Evolutionary conservation across 1,140 invertebrate species (phyloP).

Genomic region (Aphis craccivora): DNA sequence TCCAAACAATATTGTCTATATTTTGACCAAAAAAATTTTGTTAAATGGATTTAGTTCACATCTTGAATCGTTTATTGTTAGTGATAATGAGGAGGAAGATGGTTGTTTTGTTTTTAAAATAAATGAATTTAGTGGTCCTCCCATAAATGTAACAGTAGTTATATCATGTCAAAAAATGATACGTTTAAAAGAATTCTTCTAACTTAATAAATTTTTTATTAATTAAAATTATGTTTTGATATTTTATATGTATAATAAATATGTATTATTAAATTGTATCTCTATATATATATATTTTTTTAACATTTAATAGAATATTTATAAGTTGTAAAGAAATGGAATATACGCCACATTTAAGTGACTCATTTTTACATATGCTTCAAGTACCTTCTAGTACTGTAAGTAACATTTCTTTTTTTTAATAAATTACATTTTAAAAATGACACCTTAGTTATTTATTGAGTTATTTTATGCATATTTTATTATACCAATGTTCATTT

Average conservation of each 20-base stretch:
- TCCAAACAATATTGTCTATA: background rate
- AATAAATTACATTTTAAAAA: too few species aligned
- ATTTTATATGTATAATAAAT: background rate
- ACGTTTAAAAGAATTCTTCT: background rate
- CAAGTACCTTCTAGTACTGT: too few species aligned
- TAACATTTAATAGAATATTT: too few species aligned
- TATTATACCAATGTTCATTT: too few species aligned
- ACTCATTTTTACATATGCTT: too few species aligned
- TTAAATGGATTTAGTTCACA: conserved; percentile 1
- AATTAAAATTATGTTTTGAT: background rate
- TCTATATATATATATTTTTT: background rate
- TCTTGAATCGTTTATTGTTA: background rate
- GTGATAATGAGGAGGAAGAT: background rate
- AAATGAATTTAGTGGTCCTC: background rate
- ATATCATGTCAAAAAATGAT: background rate
- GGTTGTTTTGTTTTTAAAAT: background rate
- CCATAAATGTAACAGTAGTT: background rate
- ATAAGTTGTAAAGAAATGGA: too few species aligned
- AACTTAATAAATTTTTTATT: background rate
- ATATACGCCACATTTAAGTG: too few species aligned
- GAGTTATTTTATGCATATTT: too few species aligned
- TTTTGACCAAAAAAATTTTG: background rate
- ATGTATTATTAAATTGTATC: background rate
- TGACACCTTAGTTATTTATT: too few species aligned
- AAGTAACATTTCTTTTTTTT: too few species aligned